Base-by-base conservation (phyloP, 2,797 vertebrate species). In the Xiphophorus birchmanni region DNA sequence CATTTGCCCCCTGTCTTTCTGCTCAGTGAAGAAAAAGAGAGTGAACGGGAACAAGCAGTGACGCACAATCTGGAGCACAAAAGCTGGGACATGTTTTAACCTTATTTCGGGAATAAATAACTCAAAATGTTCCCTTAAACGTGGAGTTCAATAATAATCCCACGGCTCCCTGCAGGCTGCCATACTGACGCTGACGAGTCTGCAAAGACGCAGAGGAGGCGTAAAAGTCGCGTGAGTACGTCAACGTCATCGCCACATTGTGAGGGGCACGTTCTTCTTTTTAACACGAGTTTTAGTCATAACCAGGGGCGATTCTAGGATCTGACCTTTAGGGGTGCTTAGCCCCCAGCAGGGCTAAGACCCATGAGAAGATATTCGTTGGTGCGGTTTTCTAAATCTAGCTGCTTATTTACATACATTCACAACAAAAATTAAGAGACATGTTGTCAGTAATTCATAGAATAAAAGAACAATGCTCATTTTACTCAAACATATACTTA, bases 101-200 rank as follows among this genome's bases (percentile, higher is more conserved):
- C 8, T 47, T 78, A 13, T 73, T 80, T 76, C 26, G 65, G 5
- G 10, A 29, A 73, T 3, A 76, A 67, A 26, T 75, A 74, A 0
- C 73, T 44, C 15, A 75, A 77, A n/a, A 60, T 15, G 60, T 74
- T 18, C 26, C 78, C 54, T 29, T 77, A 82, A 54, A 79, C 26
- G 56, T 52, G 90, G 90, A 86, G 32, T 85, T 88, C 58, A 84
- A 32, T 54, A 74, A 80, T 91, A 91, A 91, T 90, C 92, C 91
- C 80, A 45, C 74, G 69, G 35, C 75, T 86, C 79, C 77, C 80
- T 58, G 90, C 48, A 81, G 77, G 93, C 90, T 83, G 95, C 95
- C 96, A 96, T 96, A 44, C 95, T 96, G 89, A 86, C 67, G 80
- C 74, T 81, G 65, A 69, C 80, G 73, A 90, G 89, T 92, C 93